Base-by-base conservation (phyloP, 2,113 vertebrate genomes). In the Hippocampus zosterae region DNA sequence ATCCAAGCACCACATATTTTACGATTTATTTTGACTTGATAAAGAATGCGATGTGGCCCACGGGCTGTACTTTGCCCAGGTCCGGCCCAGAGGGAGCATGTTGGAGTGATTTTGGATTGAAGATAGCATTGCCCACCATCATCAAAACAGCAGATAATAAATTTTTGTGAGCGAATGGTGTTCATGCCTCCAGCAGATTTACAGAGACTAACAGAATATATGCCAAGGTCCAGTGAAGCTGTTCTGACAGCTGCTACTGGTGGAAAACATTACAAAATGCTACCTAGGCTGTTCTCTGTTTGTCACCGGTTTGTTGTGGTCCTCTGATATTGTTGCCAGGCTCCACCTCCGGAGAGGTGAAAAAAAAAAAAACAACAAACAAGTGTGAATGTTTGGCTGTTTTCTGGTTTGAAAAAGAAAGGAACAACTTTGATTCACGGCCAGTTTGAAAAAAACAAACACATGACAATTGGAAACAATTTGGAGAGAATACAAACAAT, bases 391-490 rank as follows among this genome's bases (percentile, higher is more conserved):
- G 55, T 57, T 62, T 72, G 61, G 48, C 37, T 68, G 37, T 18
- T 40, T 52, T 8, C 40, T 15, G 65, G 40, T 69, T 68, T 37
- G 27, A 42, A 25, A 16, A 71, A 73, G 69, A 64, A 67, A 65
- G 59, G 21, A 42, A 65, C 27, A 80, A 74, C 56, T 59, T 74
- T 52, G 72, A 81, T 81, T 67, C 67, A 44, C 65, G 29, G 78
- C 70, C 81, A 85, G 69, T 72, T 76, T 77, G 56, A 74, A 61
- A 81, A 81, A 76, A 82, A 79, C 74, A 82, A 85, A 64, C 12
- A 64, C 19, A 86, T 78, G 71, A 83, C 84, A 85, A 81, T 65
- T 74, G 71, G 72, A 85, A 79, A 77, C 77, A 80, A 84, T 85
- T 83, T 83, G 63, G 65, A 76, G 69, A 69, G 68, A 81, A 75